These are phyloP conservation scores for Cephus pulcher DNA, from an alignment of 2,888 invertebrate genomes.

Conservation along the genomic window DNA sequence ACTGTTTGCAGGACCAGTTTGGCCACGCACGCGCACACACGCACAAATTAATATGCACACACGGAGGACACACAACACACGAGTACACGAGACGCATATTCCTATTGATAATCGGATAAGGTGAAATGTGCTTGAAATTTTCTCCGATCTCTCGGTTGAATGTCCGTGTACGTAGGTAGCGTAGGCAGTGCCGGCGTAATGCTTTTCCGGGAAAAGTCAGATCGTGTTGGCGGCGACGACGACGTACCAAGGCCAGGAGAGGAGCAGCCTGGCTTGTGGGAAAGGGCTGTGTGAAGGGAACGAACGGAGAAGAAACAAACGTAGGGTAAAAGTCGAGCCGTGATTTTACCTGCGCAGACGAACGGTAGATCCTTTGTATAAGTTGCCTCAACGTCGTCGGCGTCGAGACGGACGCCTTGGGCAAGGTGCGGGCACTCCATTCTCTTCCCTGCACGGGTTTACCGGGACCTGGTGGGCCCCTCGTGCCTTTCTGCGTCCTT, in stretches of 20 bases:
- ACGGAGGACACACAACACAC: conserved; percentile 7
- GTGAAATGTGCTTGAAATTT: neutral
- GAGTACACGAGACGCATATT: neutral
- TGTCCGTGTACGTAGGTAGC: neutral
- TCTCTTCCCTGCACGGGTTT: conserved; percentile 57
- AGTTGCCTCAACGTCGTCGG: conserved; percentile 57
- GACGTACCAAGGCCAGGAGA: conserved; percentile 57
- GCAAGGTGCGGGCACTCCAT: conserved; percentile 80
- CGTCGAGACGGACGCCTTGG: conserved; percentile 70
- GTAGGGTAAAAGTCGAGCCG: conserved; percentile 19
- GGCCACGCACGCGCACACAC: conserved; percentile 35
- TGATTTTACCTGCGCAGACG: conserved; percentile 73
- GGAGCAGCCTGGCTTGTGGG: conserved; percentile 56
- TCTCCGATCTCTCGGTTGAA: neutral
- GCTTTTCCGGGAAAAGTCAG: neutral
- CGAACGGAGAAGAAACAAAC: conserved; percentile 1
- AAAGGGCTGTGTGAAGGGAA: conserved; percentile 18
- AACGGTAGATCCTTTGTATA: conserved; percentile 70
- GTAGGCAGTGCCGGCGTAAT: neutral
- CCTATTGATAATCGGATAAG: neutral
- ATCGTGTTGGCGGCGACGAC: neutral
- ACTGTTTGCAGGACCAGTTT: conserved; percentile 29
- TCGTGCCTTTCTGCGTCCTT: conserved; percentile 23
- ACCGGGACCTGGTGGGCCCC: conserved; percentile 50
- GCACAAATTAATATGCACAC: conserved; percentile 24